These are phyloP conservation scores for Pristionchus entomophagus DNA, from an alignment of 2,888 invertebrate genomes.

Conservation along the genomic window DNA sequence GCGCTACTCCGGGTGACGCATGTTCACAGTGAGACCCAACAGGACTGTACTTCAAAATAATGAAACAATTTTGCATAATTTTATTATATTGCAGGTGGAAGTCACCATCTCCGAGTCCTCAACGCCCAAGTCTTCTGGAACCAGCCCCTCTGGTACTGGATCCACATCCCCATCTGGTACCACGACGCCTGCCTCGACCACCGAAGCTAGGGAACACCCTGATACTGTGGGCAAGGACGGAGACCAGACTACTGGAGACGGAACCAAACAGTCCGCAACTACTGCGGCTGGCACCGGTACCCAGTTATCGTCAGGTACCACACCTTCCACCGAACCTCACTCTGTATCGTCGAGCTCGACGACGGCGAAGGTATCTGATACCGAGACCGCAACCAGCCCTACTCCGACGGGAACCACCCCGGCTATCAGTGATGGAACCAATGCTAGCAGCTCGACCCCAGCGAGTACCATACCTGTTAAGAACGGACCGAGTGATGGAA, in stretches of 20 bases:
- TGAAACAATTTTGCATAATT: neutral
- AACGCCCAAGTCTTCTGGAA: slow-evolving; percentile 23
- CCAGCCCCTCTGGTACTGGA: neutral
- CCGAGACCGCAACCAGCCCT: slow-evolving; percentile 15
- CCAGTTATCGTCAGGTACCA: neutral
- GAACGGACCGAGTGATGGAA: neutral
- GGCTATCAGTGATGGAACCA: too few species aligned
- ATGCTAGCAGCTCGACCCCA: too few species aligned
- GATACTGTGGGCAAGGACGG: neutral
- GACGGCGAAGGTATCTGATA: slow-evolving; percentile 24
- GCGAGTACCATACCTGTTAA: too few species aligned
- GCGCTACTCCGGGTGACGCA: too few species aligned
- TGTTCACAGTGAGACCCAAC: too few species aligned
- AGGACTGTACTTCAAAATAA: too few species aligned
- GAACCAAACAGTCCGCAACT: neutral
- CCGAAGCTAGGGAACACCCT: neutral
- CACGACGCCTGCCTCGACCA: neutral
- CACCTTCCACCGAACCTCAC: neutral
- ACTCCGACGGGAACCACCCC: neutral
- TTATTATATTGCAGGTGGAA: neutral
- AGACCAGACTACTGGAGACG: neutral
- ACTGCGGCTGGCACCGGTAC: neutral
- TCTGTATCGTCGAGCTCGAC: neutral
- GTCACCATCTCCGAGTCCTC: slow-evolving; percentile 4
- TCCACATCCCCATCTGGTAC: neutral